Conservation (phyloP, 2,888 invertebrate genomes). For the Standfussiana lucernea region DNA sequence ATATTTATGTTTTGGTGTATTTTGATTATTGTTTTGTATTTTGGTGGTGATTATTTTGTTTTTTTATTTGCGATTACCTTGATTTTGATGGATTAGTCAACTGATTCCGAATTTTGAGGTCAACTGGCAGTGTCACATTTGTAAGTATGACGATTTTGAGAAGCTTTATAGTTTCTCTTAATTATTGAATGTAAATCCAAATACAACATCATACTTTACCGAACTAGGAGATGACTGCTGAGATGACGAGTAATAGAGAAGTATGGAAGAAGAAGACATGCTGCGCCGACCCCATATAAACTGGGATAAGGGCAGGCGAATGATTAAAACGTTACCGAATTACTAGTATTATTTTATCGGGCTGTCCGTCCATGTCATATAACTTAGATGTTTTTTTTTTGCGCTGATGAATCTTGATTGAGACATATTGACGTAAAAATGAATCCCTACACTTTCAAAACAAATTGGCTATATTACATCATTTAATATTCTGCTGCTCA, state of each 20-base stretch:
- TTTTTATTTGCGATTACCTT: neutral
- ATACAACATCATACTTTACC: neutral
- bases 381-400: neutral
- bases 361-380: neutral
- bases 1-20: constrained; percentile 9
- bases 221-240: neutral
- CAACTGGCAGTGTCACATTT: neutral
- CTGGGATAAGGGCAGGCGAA: too few species aligned
- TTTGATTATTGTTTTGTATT: neutral
- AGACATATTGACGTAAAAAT: neutral
- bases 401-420: too few species aligned
- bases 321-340: too few species aligned
- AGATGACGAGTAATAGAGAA: too few species aligned
- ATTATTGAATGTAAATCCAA: neutral
- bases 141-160: neutral
- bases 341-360: neutral
- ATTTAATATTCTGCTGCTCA: constrained; percentile 2
- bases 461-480: neutral
- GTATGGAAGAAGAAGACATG: too few species aligned
- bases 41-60: neutral
- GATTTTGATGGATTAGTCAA: constrained; percentile 27
- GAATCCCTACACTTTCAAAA: neutral
- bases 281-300: too few species aligned
- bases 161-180: too few species aligned
- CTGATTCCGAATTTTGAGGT: neutral